Evolutionary conservation across 2,797 vertebrate species (phyloP).

Genomic region (Threskiornis aethiopicus): DNA sequence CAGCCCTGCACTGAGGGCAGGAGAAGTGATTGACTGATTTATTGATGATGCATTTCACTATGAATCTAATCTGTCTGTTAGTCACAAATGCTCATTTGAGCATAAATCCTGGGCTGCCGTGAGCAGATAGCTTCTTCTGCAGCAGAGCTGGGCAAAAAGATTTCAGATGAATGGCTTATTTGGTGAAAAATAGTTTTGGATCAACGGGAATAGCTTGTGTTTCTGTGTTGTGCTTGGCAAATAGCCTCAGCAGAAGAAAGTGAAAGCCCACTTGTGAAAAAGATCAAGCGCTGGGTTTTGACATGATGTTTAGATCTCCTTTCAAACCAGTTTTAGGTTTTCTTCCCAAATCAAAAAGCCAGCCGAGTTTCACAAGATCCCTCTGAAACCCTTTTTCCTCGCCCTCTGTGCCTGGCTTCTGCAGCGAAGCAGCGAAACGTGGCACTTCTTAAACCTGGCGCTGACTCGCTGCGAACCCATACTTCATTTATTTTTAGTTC

Average conservation of each 20-base stretch:
- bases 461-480: not conserved
- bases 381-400: not conserved
- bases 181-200: slow-evolving; percentile 27
- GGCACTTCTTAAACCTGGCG: not conserved
- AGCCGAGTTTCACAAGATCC: not conserved
- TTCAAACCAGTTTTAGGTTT: slow-evolving; percentile 23
- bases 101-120: slow-evolving; percentile 5
- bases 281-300: slow-evolving; percentile 19
- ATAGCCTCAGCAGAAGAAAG: slow-evolving; percentile 15
- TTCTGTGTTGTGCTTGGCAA: slow-evolving; percentile 39
- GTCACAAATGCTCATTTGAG: slow-evolving; percentile 24
- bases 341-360: slow-evolving; percentile 28
- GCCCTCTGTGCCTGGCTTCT: not conserved
- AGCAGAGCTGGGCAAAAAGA: not conserved
- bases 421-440: not conserved
- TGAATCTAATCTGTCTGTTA: slow-evolving; percentile 33
- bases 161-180: slow-evolving; percentile 31
- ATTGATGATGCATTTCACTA: slow-evolving; percentile 43
- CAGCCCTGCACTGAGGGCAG: not conserved
- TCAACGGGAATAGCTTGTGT: not conserved
- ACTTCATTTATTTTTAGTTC: slow-evolving; percentile 14
- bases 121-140: not conserved
- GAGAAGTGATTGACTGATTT: slow-evolving; percentile 52
- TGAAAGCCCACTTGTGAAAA: slow-evolving; percentile 32
- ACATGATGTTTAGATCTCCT: slow-evolving; percentile 21